Percentiles rank a stretch among this genome's conserved stretches.
These are phyloP conservation scores for Loripinus fragilis DNA, from an alignment of 2,888 invertebrate genomes.

Conservation along the genomic window DNA sequence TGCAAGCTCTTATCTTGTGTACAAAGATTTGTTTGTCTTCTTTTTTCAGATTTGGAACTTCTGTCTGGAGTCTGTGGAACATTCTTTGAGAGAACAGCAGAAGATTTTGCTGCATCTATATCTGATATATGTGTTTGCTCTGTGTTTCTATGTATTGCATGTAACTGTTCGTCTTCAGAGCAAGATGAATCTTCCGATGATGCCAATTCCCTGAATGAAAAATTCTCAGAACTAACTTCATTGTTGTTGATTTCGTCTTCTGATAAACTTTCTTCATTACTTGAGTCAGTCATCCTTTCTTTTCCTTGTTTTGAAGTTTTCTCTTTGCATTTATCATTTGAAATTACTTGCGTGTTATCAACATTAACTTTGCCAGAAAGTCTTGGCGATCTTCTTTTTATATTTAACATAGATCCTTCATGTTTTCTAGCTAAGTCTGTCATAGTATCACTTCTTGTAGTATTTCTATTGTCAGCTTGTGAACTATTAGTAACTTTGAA, in stretches of 20 bases:
- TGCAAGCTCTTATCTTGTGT: too few relatives aligned
- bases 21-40: not conserved
- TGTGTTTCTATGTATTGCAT: too few relatives aligned
- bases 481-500: too few relatives aligned
- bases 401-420: too few relatives aligned
- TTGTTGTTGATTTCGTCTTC: not conserved
- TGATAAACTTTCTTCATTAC: not conserved
- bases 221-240: not conserved
- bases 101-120: too few relatives aligned
- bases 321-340: not conserved
- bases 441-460: not conserved
- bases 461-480: too few relatives aligned
- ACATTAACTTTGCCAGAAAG: not conserved
- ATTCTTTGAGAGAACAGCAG: too few relatives aligned
- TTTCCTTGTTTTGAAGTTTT: not conserved
- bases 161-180: not conserved
- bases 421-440: not conserved
- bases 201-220: not conserved
- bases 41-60: too few relatives aligned
- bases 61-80: too few relatives aligned
- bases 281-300: not conserved
- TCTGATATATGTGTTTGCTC: too few relatives aligned
- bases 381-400: too few relatives aligned
- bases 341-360: not conserved
- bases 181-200: constrained; percentile 1